Base-by-base conservation (phyloP, 2,888 invertebrate genomes). In the Drosophila leonis region DNA sequence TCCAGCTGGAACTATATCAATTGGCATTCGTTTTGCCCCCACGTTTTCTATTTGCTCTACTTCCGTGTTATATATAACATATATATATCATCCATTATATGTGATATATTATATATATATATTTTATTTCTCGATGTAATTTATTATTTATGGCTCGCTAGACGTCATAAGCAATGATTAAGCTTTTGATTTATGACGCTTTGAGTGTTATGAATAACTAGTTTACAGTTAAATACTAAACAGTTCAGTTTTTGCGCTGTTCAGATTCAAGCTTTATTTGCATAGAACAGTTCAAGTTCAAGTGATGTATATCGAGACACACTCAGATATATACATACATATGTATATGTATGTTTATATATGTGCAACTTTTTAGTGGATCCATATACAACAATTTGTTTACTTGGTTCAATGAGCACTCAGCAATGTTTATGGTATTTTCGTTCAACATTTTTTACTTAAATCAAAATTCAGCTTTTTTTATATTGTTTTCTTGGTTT, bases 391-490 rank as follows among this genome's bases (percentile, higher is more conserved):
- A 41, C 33, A 55, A 33, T 54, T 49, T 73, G 52, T 65, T 61
- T 65, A 54, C 39, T 35, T 10, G 54, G 3, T 48, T 61, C 54
- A 65, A 57, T 37, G n/a, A 27, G 61, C 57, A 48, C 46, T 61
- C 39, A 46, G 24, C 20, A 51, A 44, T 60, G 20, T 15, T 51
- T 69, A 54, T 78, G 62, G 65, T 66, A 75, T 62, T 78, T 52
- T 59, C 61, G 57, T 46, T 44, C 37, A 59, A 29, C 15, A 10
- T 52, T 64, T 55, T 42, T 18, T 61, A 59, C 33, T 46, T 39
- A 49, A 49, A 60, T 59, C 48, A 66, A 64, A 49, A 18, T 72
- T 44, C 12, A 24, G 7, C 35, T 35, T 44, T 27, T 41, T 41
- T 29, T 6, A 15, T n/a, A 24, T 31, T 24, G n/a, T n/a, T n/a